Conservation (phyloP, 1,140 invertebrate species). For the Paracyclopina nana region DNA sequence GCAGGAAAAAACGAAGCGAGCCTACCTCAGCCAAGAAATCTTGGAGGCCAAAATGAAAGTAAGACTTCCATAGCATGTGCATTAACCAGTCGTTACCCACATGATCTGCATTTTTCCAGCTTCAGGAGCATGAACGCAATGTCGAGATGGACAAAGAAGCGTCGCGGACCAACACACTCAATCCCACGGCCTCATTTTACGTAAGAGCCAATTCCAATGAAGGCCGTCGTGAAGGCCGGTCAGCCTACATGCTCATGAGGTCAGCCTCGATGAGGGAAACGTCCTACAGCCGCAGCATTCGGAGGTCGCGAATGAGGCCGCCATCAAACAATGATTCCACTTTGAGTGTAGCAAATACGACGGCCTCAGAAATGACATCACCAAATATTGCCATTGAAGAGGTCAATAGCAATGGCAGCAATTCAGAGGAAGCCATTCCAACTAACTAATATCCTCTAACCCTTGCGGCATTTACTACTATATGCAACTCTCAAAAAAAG, state of each 20-base stretch:
- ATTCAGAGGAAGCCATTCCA: no score
- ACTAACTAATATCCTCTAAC: no score
- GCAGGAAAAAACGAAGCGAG: constrained; percentile 12
- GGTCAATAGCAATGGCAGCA: no score
- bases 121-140: constrained; percentile 4
- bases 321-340: constrained; percentile 7
- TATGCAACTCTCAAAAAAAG: no score
- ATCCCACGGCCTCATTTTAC: constrained; percentile 8
- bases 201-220: no score
- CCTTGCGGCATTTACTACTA: no score
- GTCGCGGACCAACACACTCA: constrained; percentile 2
- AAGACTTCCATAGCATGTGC: not conserved
- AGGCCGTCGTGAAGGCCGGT: not conserved
- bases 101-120: not conserved
- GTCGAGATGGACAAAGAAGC: not conserved
- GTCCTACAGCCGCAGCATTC: constrained; percentile 2
- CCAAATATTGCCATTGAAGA: no score
- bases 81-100: not conserved
- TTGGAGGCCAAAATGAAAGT: constrained; percentile 13
- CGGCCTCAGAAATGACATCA: no score
- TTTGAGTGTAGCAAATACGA: no score
- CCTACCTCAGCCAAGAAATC: constrained; percentile 8
- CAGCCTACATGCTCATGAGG: constrained; percentile 7
- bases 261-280: constrained; percentile 8
- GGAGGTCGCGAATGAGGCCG: not conserved